Evolutionary conservation across 2,888 invertebrate species (phyloP), one percentile per base, ranked within the genome.

Genomic region (Cryptus viduatorius): DNA sequence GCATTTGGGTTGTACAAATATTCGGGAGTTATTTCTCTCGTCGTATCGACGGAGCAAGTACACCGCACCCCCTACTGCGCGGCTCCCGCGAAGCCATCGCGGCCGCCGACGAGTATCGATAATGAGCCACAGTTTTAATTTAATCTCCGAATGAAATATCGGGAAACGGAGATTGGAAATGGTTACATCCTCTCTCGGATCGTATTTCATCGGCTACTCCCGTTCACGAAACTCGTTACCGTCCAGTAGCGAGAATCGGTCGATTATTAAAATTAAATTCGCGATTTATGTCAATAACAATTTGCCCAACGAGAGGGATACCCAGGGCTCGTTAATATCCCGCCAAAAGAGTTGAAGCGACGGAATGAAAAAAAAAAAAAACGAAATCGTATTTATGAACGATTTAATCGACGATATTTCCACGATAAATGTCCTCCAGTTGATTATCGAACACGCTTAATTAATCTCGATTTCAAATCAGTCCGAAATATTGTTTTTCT

Each of bases 231-330:
- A 29, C 59, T 59, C 59, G 59, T 59, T 59, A 59, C 8, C 29
- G 59, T 12, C 59, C 12, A 10, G 48, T n/a, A 59, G 14, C 61
- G 61, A 64, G 46, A 75, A 16, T 64, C 61, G 24, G 50, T 50
- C 64, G 75, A 53, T 50, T 46, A 69, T 83, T 73, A 31, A 69
- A 83, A 83, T 75, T 46, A 46, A 75, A 83, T 83, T 68, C 48
- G 48, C 79, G 24, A 73, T 73, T 69, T 61, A 79, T 79, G 79
- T 83, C 79, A 83, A 78, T 82, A 83, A 83, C 75, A 68, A 71
- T 79, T 78, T 69, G 61, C 44, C n/a, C 56, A 31, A 53, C 67
- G 78, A 14, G 68, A 68, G 65, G 12, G 67, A 78, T 64, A 71
- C 31, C 24, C 37, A 37, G 37, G 5, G 10, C 44, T 72, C 69